Base-by-base conservation (phyloP, 2,113 vertebrate species). In the Rhabdornis inornatus region DNA sequence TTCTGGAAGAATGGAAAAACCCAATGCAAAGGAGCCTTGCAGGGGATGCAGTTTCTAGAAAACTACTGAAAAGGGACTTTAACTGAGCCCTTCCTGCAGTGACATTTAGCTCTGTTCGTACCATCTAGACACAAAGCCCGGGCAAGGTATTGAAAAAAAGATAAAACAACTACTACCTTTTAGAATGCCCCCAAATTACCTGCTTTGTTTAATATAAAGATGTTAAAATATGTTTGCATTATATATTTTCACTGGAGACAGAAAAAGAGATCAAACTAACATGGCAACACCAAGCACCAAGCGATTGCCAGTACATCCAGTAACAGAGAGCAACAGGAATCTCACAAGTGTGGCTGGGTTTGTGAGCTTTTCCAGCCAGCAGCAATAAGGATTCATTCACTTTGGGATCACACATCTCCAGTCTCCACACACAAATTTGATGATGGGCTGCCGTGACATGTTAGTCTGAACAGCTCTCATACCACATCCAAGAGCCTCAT, bases 1-100 rank as follows among this genome's bases (percentile, higher is more conserved):
- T 89, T 72, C 74, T 83, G 74, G 55, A 80, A 95, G 64, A 69
- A 63, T 72, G 92, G 75, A 72, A 95, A 96, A 96, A 83, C 12
- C n/a, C 1, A 0, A 33, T 45, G 77, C 61, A 94, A 79, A 87
- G 63, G 44, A 89, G 39, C 16, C 39, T 86, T 77, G 60, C 4
- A 3, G 50, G 23, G 70, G n/a, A 61, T 31, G 13, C 28, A 35
- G 23, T 72, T 83, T 59, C 75, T 64, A 80, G 59, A 92, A 80
- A 94, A 70, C 7, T 18, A 6, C 31, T 1, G 2, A 74, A 64
- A 74, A 80, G 18, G 24, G 15, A 13, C 20, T 80, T 47, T 39
- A 28, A 19, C 10, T 71, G 57, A 68, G 83, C 44, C 57, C n/a
- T 57, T 82, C 44, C 28, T 52, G 35, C 50, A 63, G 56, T 20